Evolutionary conservation across 1,140 invertebrate species (phyloP), one percentile per base, ranked within the genome.

Genomic region (Patella vulgata): DNA sequence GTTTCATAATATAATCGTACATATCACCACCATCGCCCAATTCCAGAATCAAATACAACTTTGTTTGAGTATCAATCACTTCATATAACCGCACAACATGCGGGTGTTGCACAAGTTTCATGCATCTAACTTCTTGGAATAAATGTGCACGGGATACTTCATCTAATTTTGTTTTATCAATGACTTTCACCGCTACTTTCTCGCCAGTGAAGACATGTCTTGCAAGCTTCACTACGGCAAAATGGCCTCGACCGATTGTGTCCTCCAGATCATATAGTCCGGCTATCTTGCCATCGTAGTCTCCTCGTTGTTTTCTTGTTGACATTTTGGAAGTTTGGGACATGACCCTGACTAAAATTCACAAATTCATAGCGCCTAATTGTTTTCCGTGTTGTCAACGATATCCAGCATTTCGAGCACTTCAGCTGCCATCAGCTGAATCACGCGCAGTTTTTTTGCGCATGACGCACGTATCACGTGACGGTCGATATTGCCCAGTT

Each of bases 141-240:
- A 99, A 89, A 89, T 99, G 96, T 50, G 94, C 91, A 75, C 92
- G 91, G n/a, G 96, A 98, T 11, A 96, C 90, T 74, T 96, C 93
- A 86, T 99, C 97, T 72, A 99, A 86, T 85, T 97, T 97, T 56
- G 91, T 95, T 86, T 99, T 99, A 84, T 99, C 98, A 76, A 99
- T 99, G 50, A 99, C 88, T 85, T 89, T 89, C 30, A 89, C 87
- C 31, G 88, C 88, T 51, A 99, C 97, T 86, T 97, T 96, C 87
- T 98, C 96, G n/a, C 96, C 96, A 42, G 97, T 99, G 84, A 99
- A 99, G 43, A 99, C 97, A 89, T 99, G 98, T 66, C 93, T 88
- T 11, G 98, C 98, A 63, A 98, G 86, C 88, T 99, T 99, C 23
- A 99, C 98, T 50, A 99, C 96, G 59, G 97, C 97, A 89, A 98